Base-by-base conservation (phyloP, 2,888 invertebrate species). In the Zygaena filipendulae region DNA sequence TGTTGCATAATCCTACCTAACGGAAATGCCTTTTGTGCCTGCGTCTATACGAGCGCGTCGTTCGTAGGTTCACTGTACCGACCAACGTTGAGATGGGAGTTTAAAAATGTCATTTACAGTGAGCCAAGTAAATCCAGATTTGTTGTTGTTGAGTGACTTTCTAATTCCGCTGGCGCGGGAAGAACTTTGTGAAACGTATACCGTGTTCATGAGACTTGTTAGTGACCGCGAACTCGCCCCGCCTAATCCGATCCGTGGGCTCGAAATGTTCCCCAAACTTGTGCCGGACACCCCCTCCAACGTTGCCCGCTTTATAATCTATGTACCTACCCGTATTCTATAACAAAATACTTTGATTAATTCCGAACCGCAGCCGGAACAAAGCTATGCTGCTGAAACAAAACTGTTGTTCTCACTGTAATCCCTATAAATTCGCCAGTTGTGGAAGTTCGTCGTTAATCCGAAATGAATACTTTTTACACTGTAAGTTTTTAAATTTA, bases 161-260 rank as follows among this genome's bases (percentile, higher is more conserved):
- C 72, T 77, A 77, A 77, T 75, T 75, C 68, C 54, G 46, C 43
- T 49, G 47, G 51, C 52, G 46, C 52, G 46, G 47, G 56, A 55
- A 58, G 66, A 77, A 77, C 67, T 77, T 75, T 68, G 62, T 75
- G 68, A 75, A 77, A 77, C 69, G 74, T 71, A 74, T 74, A 64
- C 66, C 63, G 64, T 75, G 77, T 77, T 56, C 60, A 52, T 48
- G 69, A 61, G 66, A 62, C 61, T 67, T 67, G 69, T 45, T 51
- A 57, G 62, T 59, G 69, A 70, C 77, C 77, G 63, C 77, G 58
- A 57, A 52, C 60, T 52, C 60, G 48, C 52, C 53, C 55, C 49
- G 52, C 55, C 67, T 72, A 72, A 74, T 72, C 72, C 75, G 67
- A 63, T 66, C 63, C 69, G 58, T 48, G 54, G 57, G 52, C 49